Base-by-base conservation (phyloP, 2,888 invertebrate genomes). In the Euzophera pinguis region DNA sequence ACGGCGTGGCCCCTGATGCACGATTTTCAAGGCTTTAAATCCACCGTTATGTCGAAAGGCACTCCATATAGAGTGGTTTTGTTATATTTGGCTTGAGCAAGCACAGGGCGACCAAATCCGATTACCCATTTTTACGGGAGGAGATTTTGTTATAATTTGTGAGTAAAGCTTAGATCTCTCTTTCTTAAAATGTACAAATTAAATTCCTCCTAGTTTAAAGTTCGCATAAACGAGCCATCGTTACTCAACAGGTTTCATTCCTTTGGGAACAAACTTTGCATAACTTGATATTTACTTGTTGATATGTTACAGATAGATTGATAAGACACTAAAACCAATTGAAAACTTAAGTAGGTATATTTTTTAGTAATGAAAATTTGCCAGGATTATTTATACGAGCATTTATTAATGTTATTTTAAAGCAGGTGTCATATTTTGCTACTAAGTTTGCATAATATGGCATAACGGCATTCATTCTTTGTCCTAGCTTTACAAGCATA, bases 1-100 rank as follows among this genome's bases (percentile, higher is more conserved):
- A 74, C 68, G 59, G 58, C 56, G 60, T 60, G 62, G 60, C 65
- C 68, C 69, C 63, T 63, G 64, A 66, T 75, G 73, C 75, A 75
- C 64, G 69, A 60, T 73, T 69, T 73, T 73, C 68, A 67, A 73
- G 67, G 69, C 67, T 74, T 69, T 75, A 72, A 73, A 70, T 70
- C 73, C 64, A 61, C 65, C 68, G 69, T 76, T 75, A 79, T 71
- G 65, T 69, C 67, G 62, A 64, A 73, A 69, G 54, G 66, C 68
- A 71, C 66, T 68, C 62, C 53, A 61, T 63, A 55, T 58, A 58
- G 58, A 54, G 61, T 58, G 60, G 56, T 62, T 60, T 60, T 54
- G 47, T 54, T 58, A 59, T 56, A 60, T 59, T 60, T 56, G 50
- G 55, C 56, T 54, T 56, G 51, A 56, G 55, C 53, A 53, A 54